phyloP scores from a whole-genome alignment of 2,797 vertebrate genomes.

The Enteromius unitaeniatus region DNA sequence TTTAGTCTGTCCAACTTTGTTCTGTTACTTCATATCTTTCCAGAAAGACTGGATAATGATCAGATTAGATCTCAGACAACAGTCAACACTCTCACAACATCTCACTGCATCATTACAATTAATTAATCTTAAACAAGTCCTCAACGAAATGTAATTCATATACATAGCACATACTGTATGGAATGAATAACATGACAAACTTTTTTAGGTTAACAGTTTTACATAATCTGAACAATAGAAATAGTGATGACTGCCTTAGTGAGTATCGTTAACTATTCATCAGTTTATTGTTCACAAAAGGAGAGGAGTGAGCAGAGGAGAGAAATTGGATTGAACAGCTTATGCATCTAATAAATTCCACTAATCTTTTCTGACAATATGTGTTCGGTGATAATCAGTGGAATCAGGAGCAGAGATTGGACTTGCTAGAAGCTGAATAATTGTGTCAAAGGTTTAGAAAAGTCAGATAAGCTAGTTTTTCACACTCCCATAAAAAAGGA shows the following conservation, averaged over 20 bases:
- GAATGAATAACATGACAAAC: background rate
- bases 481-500: background rate
- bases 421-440: constrained; percentile 1
- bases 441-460: background rate
- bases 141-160: background rate
- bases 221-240: background rate
- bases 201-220: background rate
- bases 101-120: too few species aligned
- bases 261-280: background rate
- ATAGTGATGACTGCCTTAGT: background rate
- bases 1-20: too few species aligned
- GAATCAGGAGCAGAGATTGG: background rate
- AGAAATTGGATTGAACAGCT: constrained; percentile 19
- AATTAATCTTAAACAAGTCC: background rate
- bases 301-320: background rate
- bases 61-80: too few species aligned
- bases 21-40: too few species aligned
- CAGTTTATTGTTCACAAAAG: background rate
- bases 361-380: constrained; percentile 50
- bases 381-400: constrained; percentile 29
- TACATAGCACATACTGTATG: background rate
- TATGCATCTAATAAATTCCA: constrained; percentile 47
- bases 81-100: too few species aligned
- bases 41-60: too few species aligned
- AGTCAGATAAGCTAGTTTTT: background rate